These are phyloP conservation scores for Kryptopterus vitreolus DNA, from an alignment of 2,797 vertebrate species.

Conservation along the genomic window DNA sequence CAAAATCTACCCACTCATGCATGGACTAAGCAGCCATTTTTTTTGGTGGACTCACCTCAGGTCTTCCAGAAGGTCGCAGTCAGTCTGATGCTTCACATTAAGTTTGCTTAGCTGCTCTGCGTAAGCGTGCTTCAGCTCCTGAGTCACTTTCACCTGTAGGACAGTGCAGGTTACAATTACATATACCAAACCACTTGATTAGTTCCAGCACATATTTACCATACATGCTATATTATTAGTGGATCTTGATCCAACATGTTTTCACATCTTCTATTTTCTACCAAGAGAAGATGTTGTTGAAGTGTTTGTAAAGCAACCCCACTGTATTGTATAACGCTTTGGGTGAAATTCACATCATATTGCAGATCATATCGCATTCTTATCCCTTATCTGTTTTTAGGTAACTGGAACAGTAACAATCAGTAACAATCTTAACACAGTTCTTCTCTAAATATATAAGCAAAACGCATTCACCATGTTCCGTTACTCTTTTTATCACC, in stretches of 20 bases:
- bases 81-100: conserved; percentile 92
- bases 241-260: background rate
- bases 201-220: background rate
- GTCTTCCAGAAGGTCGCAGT: conserved; percentile 95
- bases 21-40: background rate
- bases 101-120: conserved; percentile 91
- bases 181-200: too few species aligned
- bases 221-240: background rate
- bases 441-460: background rate
- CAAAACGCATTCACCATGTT: background rate
- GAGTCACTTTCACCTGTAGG: conserved; percentile 91
- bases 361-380: background rate
- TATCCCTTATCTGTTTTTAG: background rate
- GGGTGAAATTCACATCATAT: background rate
- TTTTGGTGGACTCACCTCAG: conserved; percentile 84
- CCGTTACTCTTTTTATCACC: background rate
- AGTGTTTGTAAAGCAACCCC: background rate
- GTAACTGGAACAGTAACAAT: background rate
- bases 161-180: background rate
- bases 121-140: conserved; percentile 93
- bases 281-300: background rate
- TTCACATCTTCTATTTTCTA: background rate
- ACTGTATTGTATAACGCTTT: background rate
- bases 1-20: background rate
- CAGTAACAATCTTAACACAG: too few species aligned